Base-by-base conservation (phyloP, 2,888 invertebrate species). In the Caradrina clavipalpis region DNA sequence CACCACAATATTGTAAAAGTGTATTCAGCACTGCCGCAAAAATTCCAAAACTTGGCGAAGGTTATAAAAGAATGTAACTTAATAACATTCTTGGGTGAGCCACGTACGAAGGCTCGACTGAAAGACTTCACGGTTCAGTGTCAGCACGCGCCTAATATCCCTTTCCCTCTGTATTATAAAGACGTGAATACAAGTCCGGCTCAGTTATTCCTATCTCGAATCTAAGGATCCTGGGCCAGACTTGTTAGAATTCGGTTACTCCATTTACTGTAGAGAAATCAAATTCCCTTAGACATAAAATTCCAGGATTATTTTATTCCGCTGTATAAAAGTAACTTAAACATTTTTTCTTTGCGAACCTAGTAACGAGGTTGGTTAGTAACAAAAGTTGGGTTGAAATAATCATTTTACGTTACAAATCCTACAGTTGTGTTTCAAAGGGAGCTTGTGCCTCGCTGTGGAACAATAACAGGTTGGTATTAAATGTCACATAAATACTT, bases 41-140 rank as follows among this genome's bases (percentile, higher is more conserved):
- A 85, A 87, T 87, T 86, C 87, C 82, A 79, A 73, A 86, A 82
- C 78, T 80, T 82, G 70, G 76, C 74, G 78, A 84, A 85, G 84
- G 85, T 83, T 86, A 81, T 88, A 88, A 87, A 89, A 88, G 82
- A 86, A 88, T 85, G 85, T 84, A 82, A 84, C 81, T 82, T 86
- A 84, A 87, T 86, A 87, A 88, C 87, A 89, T 89, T 89, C 86
- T 81, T 83, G 73, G 82, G 77, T 73, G 73, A 79, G 82, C 83
- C 85, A 88, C 86, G 89, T 75, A 75, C 73, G 64, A 47, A 84
- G 85, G 81, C 81, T 86, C 70, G 78, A 77, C 80, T 79, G 78
- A 82, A 83, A 86, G 73, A 84, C 81, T 87, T 85, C 82, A 80
- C 75, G 75, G 72, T 81, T 82, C 76, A 75, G 79, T 83, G 80